A percentile compares a stretch with the other conserved stretches of the same genome.
Evolutionary conservation across 1,140 invertebrate genomes (phyloP).

Genomic region (Pseudomyrmex dendroicus): DNA sequence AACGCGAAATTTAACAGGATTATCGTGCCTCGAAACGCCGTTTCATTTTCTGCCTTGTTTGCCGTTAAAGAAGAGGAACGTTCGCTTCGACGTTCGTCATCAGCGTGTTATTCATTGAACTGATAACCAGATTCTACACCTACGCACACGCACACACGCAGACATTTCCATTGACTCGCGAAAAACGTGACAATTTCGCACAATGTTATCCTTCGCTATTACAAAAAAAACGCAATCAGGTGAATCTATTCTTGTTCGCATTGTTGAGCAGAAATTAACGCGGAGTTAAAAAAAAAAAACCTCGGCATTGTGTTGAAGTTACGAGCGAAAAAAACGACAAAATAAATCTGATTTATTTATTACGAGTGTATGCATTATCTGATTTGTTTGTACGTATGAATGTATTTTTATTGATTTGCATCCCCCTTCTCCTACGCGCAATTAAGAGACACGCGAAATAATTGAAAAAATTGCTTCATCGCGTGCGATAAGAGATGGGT

Average conservation of each 20-base stretch:
- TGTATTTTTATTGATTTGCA: too few species aligned
- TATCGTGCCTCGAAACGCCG: neutral
- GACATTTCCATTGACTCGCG: neutral
- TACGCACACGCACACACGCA: too few species aligned
- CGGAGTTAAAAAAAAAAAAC: too few species aligned
- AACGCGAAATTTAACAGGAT: neutral
- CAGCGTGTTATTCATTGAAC: slow-evolving; percentile 47
- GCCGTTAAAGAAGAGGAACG: slow-evolving; percentile 14
- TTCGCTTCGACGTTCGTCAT: slow-evolving; percentile 13
- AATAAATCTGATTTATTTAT: too few species aligned
- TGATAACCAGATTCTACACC: slow-evolving; percentile 42
- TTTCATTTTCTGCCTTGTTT: slow-evolving; percentile 20
- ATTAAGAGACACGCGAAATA: too few species aligned
- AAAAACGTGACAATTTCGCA: neutral
- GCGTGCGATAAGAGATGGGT: too few species aligned
- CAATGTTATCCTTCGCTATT: neutral
- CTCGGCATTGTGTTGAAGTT: neutral
- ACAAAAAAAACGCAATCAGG: neutral
- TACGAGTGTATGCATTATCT: too few species aligned
- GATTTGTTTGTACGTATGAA: too few species aligned
- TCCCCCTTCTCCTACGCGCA: too few species aligned
- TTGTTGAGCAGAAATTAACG: neutral
- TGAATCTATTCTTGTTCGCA: neutral
- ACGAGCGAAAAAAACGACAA: neutral
- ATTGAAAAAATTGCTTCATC: too few species aligned